These are phyloP conservation scores for Nasonia vitripennis DNA, from an alignment of 1,140 invertebrate genomes.

Conservation along the genomic window DNA sequence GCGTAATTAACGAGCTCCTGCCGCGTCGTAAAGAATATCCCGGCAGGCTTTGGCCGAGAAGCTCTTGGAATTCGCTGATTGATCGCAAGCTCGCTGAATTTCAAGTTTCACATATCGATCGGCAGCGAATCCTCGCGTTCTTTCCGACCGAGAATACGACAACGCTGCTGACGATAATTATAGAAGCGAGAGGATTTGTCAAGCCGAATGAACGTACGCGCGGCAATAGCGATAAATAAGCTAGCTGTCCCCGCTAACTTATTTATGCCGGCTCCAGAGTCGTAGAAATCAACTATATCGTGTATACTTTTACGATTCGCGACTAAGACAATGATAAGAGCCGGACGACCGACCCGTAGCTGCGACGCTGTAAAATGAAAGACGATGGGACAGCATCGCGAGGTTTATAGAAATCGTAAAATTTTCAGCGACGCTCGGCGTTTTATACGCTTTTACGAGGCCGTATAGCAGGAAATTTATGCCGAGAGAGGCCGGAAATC, in stretches of 20 bases:
- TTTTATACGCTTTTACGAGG: neutral
- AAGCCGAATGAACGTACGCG: neutral
- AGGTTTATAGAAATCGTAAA: neutral
- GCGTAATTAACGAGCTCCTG: too few relatives aligned
- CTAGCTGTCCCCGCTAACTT: neutral
- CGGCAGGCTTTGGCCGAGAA: neutral
- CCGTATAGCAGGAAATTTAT: neutral
- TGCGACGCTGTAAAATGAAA: neutral
- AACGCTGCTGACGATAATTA: too few relatives aligned
- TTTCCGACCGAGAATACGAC: too few relatives aligned
- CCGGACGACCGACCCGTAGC: neutral
- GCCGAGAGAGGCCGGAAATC: neutral
- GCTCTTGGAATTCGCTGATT: too few relatives aligned
- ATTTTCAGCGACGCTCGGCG: neutral
- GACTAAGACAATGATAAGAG: neutral
- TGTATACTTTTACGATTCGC: neutral
- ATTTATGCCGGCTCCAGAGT: too few relatives aligned
- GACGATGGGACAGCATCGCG: neutral
- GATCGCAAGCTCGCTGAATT: too few relatives aligned
- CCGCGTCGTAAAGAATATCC: neutral
- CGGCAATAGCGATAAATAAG: neutral
- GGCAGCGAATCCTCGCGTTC: too few relatives aligned
- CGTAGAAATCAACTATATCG: too few relatives aligned
- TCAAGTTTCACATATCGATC: neutral
- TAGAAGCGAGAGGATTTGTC: neutral